Base-by-base conservation (phyloP, 2,888 invertebrate species). In the Acanthococcus lagerstroemiae region DNA sequence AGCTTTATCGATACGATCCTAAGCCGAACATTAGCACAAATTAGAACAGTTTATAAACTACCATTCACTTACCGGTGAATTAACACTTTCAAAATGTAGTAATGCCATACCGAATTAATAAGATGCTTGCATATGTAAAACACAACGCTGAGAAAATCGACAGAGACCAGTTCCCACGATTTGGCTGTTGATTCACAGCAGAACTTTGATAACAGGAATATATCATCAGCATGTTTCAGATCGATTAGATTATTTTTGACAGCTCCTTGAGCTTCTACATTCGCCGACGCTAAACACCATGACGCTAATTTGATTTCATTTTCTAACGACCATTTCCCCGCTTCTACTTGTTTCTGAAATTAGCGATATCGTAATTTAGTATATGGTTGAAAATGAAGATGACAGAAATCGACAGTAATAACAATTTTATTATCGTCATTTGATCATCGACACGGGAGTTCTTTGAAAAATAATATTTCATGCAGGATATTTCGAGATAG, bases 281-380 rank as follows among this genome's bases (percentile, higher is more conserved):
- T 58, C 6, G 25, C 15, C 5, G 25, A 9, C 9, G 46, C 12
- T 17, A 58, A 25, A 37, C 58, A 58, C 9, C 46, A 25, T 19
- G 30, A 22, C 2, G 46, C 46, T 21, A 45, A 19, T 1, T 25
- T 0, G 9, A 22, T n/a, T 45, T 58, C 25, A 37, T 58, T 9
- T n/a, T 58, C 45, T n/a, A 15, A 6, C 4, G 46, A 22, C 58
- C 58, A 58, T 45, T 45, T n/a, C n/a, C n/a, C n/a, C n/a, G n/a
- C n/a, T n/a, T n/a, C n/a, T n/a, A n/a, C n/a, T n/a, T n/a, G n/a
- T n/a, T n/a, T n/a, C n/a, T n/a, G n/a, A n/a, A n/a, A n/a, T n/a
- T n/a, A n/a, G n/a, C n/a, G n/a, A n/a, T n/a, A n/a, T n/a, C n/a
- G n/a, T n/a, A n/a, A n/a, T n/a, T n/a, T n/a, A n/a, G n/a, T n/a